Evolutionary conservation across 2,797 vertebrate species (phyloP).

Genomic region (Cyclura pinguis): DNA sequence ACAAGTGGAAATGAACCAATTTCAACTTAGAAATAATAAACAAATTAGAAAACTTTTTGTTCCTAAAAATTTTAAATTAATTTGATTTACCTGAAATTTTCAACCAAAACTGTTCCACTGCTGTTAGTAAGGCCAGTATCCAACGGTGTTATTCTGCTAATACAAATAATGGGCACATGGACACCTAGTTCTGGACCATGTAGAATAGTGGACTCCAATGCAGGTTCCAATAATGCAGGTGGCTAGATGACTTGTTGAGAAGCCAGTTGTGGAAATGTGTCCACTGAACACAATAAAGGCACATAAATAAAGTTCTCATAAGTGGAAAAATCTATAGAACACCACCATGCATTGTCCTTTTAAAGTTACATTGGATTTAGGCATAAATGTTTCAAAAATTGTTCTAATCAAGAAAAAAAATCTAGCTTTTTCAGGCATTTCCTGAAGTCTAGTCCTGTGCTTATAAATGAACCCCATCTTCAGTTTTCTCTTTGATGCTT

Average conservation of each 20-base stretch:
- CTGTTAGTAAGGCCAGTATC: neutral
- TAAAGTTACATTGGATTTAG: neutral
- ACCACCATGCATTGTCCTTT: neutral
- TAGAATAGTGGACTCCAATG: neutral
- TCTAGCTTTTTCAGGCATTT: neutral
- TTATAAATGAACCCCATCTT: neutral
- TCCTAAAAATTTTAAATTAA: neutral
- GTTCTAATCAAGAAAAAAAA: conserved; percentile 1
- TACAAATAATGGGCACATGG: too few species aligned
- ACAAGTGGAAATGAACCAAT: neutral
- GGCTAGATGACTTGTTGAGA: neutral
- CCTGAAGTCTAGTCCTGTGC: neutral
- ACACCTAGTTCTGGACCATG: neutral
- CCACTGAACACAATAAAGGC: neutral
- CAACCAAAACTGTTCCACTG: neutral
- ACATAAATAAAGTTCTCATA: neutral
- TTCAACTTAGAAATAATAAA: neutral
- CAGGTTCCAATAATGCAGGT: neutral
- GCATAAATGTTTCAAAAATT: neutral
- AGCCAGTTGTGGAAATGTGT: neutral
- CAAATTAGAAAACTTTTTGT: neutral
- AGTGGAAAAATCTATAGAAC: too few species aligned
- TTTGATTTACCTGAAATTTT: neutral
- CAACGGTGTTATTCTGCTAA: too few species aligned
- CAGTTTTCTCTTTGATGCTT: neutral